A percentile compares a stretch with the other conserved stretches of the same genome.
Conservation (phyloP, 2,113 vertebrate species). For the Pachypanchax playfairii region DNA sequence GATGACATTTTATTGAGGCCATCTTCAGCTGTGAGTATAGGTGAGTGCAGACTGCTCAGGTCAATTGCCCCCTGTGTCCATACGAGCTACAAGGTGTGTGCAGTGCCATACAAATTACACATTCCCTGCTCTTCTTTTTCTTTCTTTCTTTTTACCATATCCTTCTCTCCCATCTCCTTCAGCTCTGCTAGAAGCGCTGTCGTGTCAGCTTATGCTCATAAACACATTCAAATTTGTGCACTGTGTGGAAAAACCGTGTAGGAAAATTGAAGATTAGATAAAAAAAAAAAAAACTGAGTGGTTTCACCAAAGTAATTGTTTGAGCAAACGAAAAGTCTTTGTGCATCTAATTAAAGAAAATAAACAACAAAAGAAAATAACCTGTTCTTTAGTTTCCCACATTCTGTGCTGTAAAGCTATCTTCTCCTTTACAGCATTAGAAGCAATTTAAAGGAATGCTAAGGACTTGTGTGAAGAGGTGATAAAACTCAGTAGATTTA, state of each 20-base stretch:
- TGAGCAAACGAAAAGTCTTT: slow-evolving; percentile 17
- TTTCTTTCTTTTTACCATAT: slow-evolving; percentile 7
- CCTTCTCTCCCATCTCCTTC: background rate
- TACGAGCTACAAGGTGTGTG: slow-evolving; percentile 53
- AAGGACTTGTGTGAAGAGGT: slow-evolving; percentile 31
- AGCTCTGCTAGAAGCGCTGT: background rate
- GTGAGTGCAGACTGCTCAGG: slow-evolving; percentile 62
- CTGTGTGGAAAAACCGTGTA: background rate
- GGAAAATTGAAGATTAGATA: slow-evolving; percentile 5
- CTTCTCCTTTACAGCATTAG: background rate
- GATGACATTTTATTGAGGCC: slow-evolving; percentile 79
- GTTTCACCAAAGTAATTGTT: slow-evolving; percentile 2
- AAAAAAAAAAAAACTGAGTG: background rate
- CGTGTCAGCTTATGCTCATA: slow-evolving; percentile 14
- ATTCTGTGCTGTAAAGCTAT: slow-evolving; percentile 10
- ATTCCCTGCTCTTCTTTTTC: slow-evolving; percentile 27
- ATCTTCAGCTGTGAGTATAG: slow-evolving; percentile 70
- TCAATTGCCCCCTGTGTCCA: slow-evolving; percentile 66
- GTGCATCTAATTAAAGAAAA: background rate
- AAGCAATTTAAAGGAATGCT: slow-evolving; percentile 17
- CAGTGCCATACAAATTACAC: slow-evolving; percentile 50
- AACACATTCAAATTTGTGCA: background rate
- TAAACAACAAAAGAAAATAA: background rate
- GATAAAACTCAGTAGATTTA: slow-evolving; percentile 23
- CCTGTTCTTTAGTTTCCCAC: background rate